Base-by-base conservation (phyloP, 2,888 invertebrate genomes). In the Drosophila infuscata region DNA sequence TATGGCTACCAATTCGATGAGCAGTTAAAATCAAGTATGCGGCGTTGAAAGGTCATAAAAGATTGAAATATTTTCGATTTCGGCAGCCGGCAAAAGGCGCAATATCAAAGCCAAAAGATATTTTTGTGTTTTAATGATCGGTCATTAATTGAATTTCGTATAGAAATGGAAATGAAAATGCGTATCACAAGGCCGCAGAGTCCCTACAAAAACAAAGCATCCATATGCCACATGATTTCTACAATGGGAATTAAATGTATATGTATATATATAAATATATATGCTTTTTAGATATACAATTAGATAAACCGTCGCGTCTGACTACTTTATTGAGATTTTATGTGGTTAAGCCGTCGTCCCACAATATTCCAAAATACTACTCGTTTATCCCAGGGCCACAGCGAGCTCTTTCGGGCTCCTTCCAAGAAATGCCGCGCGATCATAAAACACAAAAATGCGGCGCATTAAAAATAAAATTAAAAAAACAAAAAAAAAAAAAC, bases 141-240 rank as follows among this genome's bases (percentile, higher is more conserved):
- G 86, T 83, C 92, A 91, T 91, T 91, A 91, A 92, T 92, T 92
- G 92, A 90, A 88, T 81, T 89, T 81, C 66, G 74, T 76, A 80
- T 85, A 85, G 76, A 82, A 81, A 88, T 81, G 79, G 74, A 76
- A 83, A 83, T 89, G 84, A 68, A 83, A 86, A 81, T 76, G 83
- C 81, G 77, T 79, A 71, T 70, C 77, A 72, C 77, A 83, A 86
- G 80, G 72, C 67, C 59, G 38, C 17, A 36, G 43, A 59, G 36
- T 76, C 58, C 66, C 76, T 43, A 54, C 56, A 41, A 73, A 57
- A 57, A 32, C 9, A 17, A 30, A 30, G 3, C n/a, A 51, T 51
- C 5, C 30, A 66, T 59, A 74, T 62, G n/a, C 56, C 53, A 49
- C 41, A 67, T 67, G 82, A 84, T 79, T 76, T 78, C 84, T 76